Conservation (phyloP, 2,113 vertebrate genomes). For the Scortum barcoo region DNA sequence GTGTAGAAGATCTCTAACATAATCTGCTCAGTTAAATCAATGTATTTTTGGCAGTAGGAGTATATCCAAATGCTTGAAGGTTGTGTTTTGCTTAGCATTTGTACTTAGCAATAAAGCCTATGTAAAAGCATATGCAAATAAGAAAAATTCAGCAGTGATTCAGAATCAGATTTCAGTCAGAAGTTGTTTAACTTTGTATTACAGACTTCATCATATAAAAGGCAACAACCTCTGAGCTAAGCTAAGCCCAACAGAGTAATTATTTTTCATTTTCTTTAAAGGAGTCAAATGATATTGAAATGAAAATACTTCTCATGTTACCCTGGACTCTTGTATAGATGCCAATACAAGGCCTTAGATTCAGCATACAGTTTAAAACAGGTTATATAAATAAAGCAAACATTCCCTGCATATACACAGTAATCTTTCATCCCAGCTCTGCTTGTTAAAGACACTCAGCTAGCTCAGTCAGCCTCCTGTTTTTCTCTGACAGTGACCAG, state of each 20-base stretch:
- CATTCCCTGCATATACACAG: not conserved
- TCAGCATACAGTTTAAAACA: not conserved
- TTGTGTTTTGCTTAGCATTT: not conserved
- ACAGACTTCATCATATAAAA: not conserved
- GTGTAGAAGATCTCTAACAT: not conserved
- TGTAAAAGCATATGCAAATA: not conserved
- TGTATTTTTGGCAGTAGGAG: not conserved
- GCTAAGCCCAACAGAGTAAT: not conserved
- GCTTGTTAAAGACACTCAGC: not conserved
- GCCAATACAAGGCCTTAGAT: not conserved
- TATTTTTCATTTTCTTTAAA: not conserved
- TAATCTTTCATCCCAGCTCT: not conserved
- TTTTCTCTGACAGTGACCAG: conserved; percentile 40
- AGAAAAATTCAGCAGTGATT: not conserved
- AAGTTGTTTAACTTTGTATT: not conserved
- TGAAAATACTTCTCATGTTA: not conserved
- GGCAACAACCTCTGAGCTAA: not conserved
- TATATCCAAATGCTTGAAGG: not conserved
- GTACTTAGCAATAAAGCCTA: not conserved
- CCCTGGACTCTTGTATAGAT: not conserved
- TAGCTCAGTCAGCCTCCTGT: not conserved
- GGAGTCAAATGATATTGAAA: not conserved
- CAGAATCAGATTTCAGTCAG: not conserved
- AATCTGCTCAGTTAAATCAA: not conserved
- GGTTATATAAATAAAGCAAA: not conserved